Evolutionary conservation across 1,140 invertebrate species (phyloP).

Genomic region (Cryptotermes secundus): DNA sequence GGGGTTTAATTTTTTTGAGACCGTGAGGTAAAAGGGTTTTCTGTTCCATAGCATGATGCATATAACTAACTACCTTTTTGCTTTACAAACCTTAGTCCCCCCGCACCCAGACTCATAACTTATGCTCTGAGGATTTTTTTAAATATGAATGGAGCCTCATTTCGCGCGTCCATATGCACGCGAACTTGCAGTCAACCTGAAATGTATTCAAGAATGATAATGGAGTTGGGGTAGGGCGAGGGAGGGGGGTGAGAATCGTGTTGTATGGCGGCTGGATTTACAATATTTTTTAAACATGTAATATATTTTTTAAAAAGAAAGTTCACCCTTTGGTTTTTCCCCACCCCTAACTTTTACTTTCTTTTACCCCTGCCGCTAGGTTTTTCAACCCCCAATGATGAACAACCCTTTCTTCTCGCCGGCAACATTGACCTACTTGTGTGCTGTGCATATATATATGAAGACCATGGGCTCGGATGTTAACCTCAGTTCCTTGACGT

Average conservation of each 20-base stretch:
- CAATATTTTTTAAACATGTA: constrained; percentile 18
- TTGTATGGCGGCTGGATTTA: background rate
- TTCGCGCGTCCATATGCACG: constrained; percentile 20
- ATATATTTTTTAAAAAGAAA: constrained; percentile 16
- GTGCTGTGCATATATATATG: background rate
- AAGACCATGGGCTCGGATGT: background rate
- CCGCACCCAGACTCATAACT: constrained; percentile 16
- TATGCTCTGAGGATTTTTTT: constrained; percentile 21
- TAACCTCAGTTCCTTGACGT: background rate
- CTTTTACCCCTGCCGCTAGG: background rate
- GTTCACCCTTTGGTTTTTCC: background rate
- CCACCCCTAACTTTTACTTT: background rate
- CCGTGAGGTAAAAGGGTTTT: constrained; percentile 5
- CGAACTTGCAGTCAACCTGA: constrained; percentile 29
- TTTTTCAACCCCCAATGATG: constrained; percentile 16
- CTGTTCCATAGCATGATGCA: constrained; percentile 24
- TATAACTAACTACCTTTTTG: constrained; percentile 26
- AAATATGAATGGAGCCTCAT: constrained; percentile 1
- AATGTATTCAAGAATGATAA: constrained; percentile 29
- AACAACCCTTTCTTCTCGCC: background rate
- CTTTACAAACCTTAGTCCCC: constrained; percentile 1
- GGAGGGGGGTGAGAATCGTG: background rate
- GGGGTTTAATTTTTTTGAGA: background rate
- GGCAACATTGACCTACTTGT: constrained; percentile 9
- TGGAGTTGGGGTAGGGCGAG: background rate